Evolutionary conservation across 2,113 vertebrate genomes (phyloP), one percentile per base, ranked within the genome.

Genomic region (Camelus bactrianus): DNA sequence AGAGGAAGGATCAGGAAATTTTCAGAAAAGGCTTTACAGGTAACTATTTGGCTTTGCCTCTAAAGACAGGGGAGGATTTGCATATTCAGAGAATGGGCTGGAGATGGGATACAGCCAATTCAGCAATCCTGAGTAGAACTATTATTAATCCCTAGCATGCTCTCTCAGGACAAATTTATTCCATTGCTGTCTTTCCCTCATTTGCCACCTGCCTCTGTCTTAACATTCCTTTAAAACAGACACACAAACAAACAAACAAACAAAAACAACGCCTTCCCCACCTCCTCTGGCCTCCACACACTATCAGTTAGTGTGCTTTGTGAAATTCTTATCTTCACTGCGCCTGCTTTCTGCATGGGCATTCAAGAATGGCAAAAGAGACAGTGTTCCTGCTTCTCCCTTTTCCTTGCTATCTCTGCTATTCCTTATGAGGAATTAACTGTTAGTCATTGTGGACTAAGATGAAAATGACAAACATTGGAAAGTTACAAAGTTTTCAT

Each of bases 401-500:
- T 56, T 69, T 48, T 42, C 35, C 58, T 93, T 60, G 24, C 5
- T 62, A 8, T 10, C 48, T 73, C 42, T 93, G 52, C 12, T 38
- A 19, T 72, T 56, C 38, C 84, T 86, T 91, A 69, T 62, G 50
- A 73, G 73, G 54, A 79, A 76, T 26, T 87, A 72, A 79, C 13
- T 76, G 70, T 8, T 72, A 91, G 72, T 54, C 13, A 64, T 46
- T 65, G 73, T 52, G 80, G 16, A 12, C n/a, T 91, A 91, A 91
- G 65, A 94, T 11, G 38, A 94, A 94, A 79, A 91, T 8, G 54
- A 28, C 13, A 38, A 87, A 52, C 65, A 46, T 11, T 65, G 38
- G 42, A 95, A 93, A 93, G 35, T 58, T 58, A 82, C 12, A 83
- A 35, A 7, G 15, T 81, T 80, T 97, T 76, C 54, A 58, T 88